Evolutionary conservation across 92 coral and sea anemone genomes (phyloP).

Genomic region (Heteractis magnifica): DNA sequence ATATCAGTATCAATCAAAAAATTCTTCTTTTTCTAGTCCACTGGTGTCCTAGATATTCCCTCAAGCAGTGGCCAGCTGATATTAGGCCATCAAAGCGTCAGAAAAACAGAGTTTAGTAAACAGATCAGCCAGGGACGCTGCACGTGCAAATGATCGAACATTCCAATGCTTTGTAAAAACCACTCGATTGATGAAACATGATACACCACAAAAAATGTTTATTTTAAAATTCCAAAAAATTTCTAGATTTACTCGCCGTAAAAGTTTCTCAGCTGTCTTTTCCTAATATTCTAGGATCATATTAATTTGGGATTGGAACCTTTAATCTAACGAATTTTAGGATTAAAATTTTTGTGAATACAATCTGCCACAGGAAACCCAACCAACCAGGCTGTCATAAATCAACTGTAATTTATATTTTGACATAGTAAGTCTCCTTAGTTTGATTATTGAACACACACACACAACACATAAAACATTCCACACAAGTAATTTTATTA

Average conservation of each 20-base stretch:
- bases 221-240: neutral
- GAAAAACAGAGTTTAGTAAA: neutral
- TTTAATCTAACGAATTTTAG: no score
- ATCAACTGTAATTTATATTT: neutral
- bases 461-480: neutral
- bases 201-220: neutral
- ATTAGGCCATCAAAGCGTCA: neutral
- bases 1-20: neutral
- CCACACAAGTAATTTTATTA: neutral
- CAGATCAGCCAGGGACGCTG: neutral
- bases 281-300: neutral
- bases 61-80: neutral
- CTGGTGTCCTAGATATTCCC: neutral
- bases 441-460: neutral
- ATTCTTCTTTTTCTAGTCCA: neutral
- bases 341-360: no score
- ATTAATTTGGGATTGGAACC: neutral
- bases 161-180: neutral
- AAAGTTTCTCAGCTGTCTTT: neutral
- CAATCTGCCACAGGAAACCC: conserved; percentile 13
- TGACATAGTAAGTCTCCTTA: neutral
- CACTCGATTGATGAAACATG: neutral
- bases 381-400: neutral
- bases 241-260: no score
- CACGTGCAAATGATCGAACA: neutral